Evolutionary conservation across 2,888 invertebrate species (phyloP), one percentile per base, ranked within the genome.

Genomic region (Agrotis exclamationis): DNA sequence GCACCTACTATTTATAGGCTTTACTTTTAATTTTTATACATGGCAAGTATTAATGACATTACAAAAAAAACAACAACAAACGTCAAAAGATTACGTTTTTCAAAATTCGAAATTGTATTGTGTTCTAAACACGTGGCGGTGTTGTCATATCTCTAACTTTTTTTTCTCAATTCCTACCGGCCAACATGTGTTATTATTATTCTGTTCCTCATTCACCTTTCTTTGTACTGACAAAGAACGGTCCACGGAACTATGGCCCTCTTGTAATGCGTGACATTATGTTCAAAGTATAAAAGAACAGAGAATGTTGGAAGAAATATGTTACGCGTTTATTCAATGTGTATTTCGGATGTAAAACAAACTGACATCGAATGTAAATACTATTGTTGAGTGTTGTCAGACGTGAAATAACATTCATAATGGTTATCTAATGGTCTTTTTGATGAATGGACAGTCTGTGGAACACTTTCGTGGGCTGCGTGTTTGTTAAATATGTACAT

Each of bases 281-380:
- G 93, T 93, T 88, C 87, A 91, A 92, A 90, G 89, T 88, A 93
- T 92, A 93, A 94, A 93, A 89, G 92, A 89, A 90, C 92, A 85
- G 87, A 90, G 90, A 93, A 94, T 93, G 92, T 90, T 91, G 87
- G 91, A 92, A 92, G 93, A 94, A 94, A 93, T 91, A 93, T 94
- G 93, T 92, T 94, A 92, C 92, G 92, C 93, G 91, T 91, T 92
- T 90, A 94, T 95, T 95, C 93, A 94, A 93, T 92, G 92, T 91
- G 92, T 94, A 93, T 95, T 95, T 94, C 90, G 93, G 93, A 94
- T 94, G 95, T 95, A 95, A 95, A 96, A 96, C 95, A 96, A 95
- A 95, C 96, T 96, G 95, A 95, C 96, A 94, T 93, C 92, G 93
- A 95, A 95, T 95, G 95, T 96, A 96, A 96, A 96, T 95, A 96